Conservation (phyloP, 2,888 invertebrate species). For the Rhimphoctona megacephalus region DNA sequence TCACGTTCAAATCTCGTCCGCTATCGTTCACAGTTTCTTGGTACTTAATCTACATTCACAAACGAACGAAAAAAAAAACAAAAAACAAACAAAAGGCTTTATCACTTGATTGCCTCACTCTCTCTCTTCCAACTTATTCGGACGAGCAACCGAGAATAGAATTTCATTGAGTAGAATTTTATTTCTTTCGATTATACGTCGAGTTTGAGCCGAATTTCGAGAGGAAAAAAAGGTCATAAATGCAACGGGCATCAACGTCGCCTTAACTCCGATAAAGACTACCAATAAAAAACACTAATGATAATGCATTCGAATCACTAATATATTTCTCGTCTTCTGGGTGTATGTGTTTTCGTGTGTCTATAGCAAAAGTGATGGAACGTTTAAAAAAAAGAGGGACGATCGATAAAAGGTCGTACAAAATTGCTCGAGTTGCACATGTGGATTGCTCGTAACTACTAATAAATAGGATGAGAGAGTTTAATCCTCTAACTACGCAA, state of each 20-base stretch:
- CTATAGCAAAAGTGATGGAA: constrained; percentile 1
- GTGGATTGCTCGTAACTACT: constrained; percentile 78
- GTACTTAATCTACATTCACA: constrained; percentile 74
- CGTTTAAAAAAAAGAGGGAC: constrained; percentile 70
- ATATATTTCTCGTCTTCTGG: constrained; percentile 44
- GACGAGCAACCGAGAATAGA: constrained; percentile 40
- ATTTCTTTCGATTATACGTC: constrained; percentile 26
- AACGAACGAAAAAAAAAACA: constrained; percentile 17
- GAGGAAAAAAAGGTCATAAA: constrained; percentile 37
- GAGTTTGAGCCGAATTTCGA: constrained; percentile 25
- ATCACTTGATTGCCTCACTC: constrained; percentile 61
- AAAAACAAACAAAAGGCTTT: constrained; percentile 55
- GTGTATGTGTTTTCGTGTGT: not conserved
- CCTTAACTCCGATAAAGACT: constrained; percentile 6
- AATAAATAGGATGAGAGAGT: constrained; percentile 77
- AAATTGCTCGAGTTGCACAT: constrained; percentile 81
- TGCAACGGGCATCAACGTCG: constrained; percentile 47
- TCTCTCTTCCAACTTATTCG: constrained; percentile 47
- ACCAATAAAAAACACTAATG: constrained; percentile 18
- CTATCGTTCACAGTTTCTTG: constrained; percentile 67
- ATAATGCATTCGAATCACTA: constrained; percentile 49
- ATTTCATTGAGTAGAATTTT: constrained; percentile 54
- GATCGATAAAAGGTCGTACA: constrained; percentile 81
- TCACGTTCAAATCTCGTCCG: constrained; percentile 64
- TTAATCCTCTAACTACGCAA: constrained; percentile 72